These are phyloP conservation scores for Boleophthalmus pectinirostris DNA, from an alignment of 2,113 vertebrate species.

Conservation along the genomic window DNA sequence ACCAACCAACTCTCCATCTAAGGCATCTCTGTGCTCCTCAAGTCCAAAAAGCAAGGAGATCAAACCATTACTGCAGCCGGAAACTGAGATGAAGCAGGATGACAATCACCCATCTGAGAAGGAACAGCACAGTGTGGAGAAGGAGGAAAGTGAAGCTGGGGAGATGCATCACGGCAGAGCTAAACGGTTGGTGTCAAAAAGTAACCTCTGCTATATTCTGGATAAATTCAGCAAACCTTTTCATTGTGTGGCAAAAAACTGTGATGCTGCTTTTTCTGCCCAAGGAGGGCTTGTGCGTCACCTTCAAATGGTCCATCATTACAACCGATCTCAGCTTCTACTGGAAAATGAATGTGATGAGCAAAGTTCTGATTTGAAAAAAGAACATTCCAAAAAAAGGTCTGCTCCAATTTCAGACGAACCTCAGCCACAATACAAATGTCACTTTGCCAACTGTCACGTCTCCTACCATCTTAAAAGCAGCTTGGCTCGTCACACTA, in stretches of 20 bases:
- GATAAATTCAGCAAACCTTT: slow-evolving; percentile 94
- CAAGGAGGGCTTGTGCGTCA: slow-evolving; percentile 92
- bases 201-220: slow-evolving; percentile 90
- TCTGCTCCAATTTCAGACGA: slow-evolving; percentile 60
- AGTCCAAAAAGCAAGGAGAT: slow-evolving; percentile 39
- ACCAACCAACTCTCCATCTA: slow-evolving; percentile 31
- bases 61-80: background rate
- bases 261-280: slow-evolving; percentile 88
- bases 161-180: slow-evolving; percentile 78
- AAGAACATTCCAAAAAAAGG: slow-evolving; percentile 76
- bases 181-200: slow-evolving; percentile 87
- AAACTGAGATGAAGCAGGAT: slow-evolving; percentile 45
- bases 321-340: slow-evolving; percentile 90
- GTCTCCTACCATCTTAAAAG: slow-evolving; percentile 88
- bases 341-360: slow-evolving; percentile 85
- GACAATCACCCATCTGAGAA: slow-evolving; percentile 45
- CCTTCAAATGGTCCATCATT: slow-evolving; percentile 88
- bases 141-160: slow-evolving; percentile 39
- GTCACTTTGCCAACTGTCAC: slow-evolving; percentile 84
- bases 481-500: slow-evolving; percentile 86
- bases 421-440: slow-evolving; percentile 83
- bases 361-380: slow-evolving; percentile 78
- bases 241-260: slow-evolving; percentile 93
- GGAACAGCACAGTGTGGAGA: slow-evolving; percentile 41
- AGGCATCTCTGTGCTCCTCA: slow-evolving; percentile 18